Percentiles rank a stretch among this genome's conserved stretches.
phyloP scores from a whole-genome alignment of 2,888 invertebrate species.

The Acleris emargana region DNA sequence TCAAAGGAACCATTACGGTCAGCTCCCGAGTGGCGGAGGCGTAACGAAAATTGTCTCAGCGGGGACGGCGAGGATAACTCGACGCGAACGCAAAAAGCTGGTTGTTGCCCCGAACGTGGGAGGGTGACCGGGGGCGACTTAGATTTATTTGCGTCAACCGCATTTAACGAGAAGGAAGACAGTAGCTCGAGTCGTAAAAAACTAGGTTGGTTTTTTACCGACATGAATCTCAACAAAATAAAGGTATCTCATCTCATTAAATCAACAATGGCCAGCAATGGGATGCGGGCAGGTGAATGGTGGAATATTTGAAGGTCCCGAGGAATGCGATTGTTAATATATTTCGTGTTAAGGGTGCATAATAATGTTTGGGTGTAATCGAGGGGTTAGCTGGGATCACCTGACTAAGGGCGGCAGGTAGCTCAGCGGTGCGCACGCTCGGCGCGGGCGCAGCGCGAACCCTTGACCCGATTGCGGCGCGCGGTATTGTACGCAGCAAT shows the following conservation, averaged over 20 bases:
- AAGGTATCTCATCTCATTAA: conserved; percentile 60
- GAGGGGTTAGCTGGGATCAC: conserved; percentile 60
- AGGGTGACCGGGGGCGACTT: conserved; percentile 38
- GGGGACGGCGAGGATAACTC: conserved; percentile 65
- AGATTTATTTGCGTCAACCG: conserved; percentile 32
- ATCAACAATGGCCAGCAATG: conserved; percentile 55
- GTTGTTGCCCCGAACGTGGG: conserved; percentile 53
- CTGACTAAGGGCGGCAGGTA: conserved; percentile 62
- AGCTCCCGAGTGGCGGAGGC: conserved; percentile 62
- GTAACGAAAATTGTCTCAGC: conserved; percentile 68
- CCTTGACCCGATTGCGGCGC: conserved; percentile 80
- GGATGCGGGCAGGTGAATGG: conserved; percentile 72
- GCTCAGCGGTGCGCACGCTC: conserved; percentile 46
- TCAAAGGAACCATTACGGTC: conserved; percentile 70
- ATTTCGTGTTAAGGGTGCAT: conserved; percentile 65
- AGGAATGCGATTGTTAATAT: conserved; percentile 63
- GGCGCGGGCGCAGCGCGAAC: conserved; percentile 54
- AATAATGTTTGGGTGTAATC: conserved; percentile 51
- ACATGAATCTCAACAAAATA: conserved; percentile 40
- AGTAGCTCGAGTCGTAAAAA: conserved; percentile 38
- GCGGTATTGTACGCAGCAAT: conserved; percentile 81
- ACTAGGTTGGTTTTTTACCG: conserved; percentile 13
- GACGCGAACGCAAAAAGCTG: conserved; percentile 59
- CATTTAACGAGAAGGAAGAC: conserved; percentile 33
- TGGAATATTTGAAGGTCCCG: conserved; percentile 56